phyloP scores from a whole-genome alignment of 2,113 vertebrate species.

The Phrynosoma platyrhinos region DNA sequence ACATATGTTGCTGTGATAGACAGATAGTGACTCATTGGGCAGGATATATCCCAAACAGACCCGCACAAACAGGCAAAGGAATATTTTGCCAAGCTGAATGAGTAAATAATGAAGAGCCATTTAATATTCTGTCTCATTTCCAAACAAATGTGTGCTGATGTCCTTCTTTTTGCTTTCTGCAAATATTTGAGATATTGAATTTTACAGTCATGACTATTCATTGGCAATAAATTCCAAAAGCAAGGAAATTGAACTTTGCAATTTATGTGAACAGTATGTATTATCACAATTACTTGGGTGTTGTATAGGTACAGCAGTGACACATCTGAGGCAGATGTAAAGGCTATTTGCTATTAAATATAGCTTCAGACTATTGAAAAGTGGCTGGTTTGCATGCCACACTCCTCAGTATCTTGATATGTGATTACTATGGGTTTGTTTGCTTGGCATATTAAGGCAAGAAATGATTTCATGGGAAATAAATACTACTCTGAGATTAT shows the following conservation, averaged over 20 bases:
- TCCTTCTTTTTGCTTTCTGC: conserved; percentile 40
- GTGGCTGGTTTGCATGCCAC: neutral
- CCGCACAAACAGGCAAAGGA: too few species aligned
- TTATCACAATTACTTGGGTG: neutral
- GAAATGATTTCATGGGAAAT: neutral
- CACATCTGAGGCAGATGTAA: neutral
- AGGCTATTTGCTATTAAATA: neutral
- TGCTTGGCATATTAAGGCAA: neutral
- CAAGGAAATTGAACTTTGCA: conserved; percentile 50
- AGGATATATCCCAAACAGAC: neutral
- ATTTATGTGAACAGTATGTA: conserved; percentile 23
- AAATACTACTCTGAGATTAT: neutral
- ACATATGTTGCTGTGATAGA: too few species aligned
- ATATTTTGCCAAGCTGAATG: conserved; percentile 27
- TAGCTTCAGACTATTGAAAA: neutral
- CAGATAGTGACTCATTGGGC: neutral
- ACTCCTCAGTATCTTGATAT: neutral
- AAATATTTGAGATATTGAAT: conserved; percentile 14
- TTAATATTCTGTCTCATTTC: conserved; percentile 48
- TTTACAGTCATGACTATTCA: conserved; percentile 56
- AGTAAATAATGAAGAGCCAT: neutral
- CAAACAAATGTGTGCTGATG: conserved; percentile 29
- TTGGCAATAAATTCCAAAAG: conserved; percentile 44
- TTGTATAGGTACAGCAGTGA: neutral
- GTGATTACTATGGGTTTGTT: neutral